Evolutionary conservation across 2,797 vertebrate species (phyloP).

Genomic region (Sebastes trivittatus): DNA sequence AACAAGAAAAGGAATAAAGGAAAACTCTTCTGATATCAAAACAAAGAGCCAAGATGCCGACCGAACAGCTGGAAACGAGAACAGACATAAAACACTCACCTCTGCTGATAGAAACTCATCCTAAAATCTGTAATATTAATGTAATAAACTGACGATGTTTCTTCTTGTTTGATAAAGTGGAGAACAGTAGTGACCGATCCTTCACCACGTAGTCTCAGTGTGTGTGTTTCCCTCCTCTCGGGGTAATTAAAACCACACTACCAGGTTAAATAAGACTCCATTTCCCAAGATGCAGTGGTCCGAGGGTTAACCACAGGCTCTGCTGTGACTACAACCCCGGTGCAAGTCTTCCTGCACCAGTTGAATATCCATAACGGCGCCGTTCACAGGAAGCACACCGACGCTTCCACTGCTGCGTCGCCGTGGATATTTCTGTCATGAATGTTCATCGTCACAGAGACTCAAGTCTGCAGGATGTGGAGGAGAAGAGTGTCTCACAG

Average conservation of each 20-base stretch:
- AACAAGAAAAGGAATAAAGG: background rate
- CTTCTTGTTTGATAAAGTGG: background rate
- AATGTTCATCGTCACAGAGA: background rate
- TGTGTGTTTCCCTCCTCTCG: background rate
- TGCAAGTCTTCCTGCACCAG: background rate
- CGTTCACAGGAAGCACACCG: background rate
- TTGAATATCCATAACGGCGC: background rate
- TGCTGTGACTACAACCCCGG: background rate
- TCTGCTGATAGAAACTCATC: background rate
- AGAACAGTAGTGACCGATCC: background rate
- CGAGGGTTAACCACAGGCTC: background rate
- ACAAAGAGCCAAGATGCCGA: background rate
- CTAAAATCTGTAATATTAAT: background rate
- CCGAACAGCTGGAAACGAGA: background rate
- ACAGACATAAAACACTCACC: background rate
- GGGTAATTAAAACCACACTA: background rate
- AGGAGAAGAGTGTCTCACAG: background rate
- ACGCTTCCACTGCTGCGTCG: too few species aligned
- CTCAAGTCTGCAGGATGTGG: background rate
- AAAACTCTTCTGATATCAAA: background rate
- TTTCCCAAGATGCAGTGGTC: slow-evolving; percentile 38
- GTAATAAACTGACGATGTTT: background rate
- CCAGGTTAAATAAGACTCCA: slow-evolving; percentile 12
- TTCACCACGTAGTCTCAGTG: background rate
- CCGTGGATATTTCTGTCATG: background rate